Evolutionary conservation across 2,113 vertebrate species (phyloP).

Genomic region (Sapayoa aenigma): DNA sequence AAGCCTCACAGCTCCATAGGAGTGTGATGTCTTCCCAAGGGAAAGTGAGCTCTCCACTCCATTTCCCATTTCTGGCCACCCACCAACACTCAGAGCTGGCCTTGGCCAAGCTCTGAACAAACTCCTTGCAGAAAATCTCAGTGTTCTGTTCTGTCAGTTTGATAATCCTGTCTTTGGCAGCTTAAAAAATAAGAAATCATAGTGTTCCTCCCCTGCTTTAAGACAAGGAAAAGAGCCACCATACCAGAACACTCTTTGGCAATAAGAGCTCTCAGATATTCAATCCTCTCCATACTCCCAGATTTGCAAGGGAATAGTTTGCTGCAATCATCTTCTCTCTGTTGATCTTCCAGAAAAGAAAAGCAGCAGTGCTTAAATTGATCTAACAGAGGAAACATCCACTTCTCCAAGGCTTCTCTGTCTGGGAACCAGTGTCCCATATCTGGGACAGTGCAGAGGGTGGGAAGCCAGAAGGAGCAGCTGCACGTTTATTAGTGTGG

Average conservation of each 20-base stretch:
- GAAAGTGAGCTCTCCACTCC: not conserved
- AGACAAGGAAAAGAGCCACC: not conserved
- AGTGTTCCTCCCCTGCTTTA: not conserved
- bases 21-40: accelerated
- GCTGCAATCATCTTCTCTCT: not conserved
- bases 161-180: not conserved
- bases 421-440: not conserved
- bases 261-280: not conserved
- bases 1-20: not conserved
- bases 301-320: not conserved
- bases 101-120: not conserved
- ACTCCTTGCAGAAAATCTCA: not conserved
- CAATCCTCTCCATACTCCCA: not conserved
- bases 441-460: not conserved
- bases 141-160: not conserved
- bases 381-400: not conserved
- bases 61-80: not conserved
- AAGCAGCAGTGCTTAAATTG: not conserved
- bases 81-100: not conserved
- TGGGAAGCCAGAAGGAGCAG: not conserved
- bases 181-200: not conserved
- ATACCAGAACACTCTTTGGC: accelerated
- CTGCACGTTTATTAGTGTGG: not conserved
- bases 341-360: not conserved
- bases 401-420: not conserved